phyloP scores from a whole-genome alignment of 1,140 invertebrate genomes.

The Drosophila micromelanica region DNA sequence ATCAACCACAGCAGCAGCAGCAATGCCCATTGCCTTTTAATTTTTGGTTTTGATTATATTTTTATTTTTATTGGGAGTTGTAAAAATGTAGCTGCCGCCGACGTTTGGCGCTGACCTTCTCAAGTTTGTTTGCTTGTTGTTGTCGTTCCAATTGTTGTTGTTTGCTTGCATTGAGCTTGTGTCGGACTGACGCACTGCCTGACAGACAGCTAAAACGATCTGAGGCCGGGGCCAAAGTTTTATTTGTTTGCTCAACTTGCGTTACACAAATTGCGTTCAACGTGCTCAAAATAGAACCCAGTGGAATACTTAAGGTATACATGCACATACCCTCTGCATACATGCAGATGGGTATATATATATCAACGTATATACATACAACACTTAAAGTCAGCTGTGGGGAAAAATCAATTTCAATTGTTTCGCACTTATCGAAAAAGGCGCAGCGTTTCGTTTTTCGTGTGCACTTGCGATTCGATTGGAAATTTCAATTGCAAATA shows the following conservation, averaged over 20 bases:
- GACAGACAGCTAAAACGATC: constrained; percentile 23
- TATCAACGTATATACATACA: not conserved
- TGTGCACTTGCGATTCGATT: constrained; percentile 60
- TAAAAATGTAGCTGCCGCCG: constrained; percentile 56
- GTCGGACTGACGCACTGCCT: not conserved
- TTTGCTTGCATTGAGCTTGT: constrained; percentile 20
- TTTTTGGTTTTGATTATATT: constrained; percentile 38
- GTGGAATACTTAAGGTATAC: constrained; percentile 20
- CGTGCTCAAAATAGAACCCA: constrained; percentile 40
- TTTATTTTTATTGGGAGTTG: constrained; percentile 73
- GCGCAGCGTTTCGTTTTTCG: constrained; percentile 41
- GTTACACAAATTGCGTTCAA: constrained; percentile 50
- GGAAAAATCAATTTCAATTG: constrained; percentile 78
- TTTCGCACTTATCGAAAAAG: constrained; percentile 61
- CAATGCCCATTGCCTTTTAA: constrained; percentile 36
- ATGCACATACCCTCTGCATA: not conserved
- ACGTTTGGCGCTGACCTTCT: constrained; percentile 69
- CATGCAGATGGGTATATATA: not conserved
- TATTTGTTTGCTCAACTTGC: constrained; percentile 65
- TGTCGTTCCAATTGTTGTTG: constrained; percentile 31
- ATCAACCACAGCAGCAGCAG: constrained; percentile 4
- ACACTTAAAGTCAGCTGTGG: constrained; percentile 19
- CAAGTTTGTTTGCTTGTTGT: constrained; percentile 66
- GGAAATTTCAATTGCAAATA: constrained; percentile 75
- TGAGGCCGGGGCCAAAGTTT: constrained; percentile 66